Conservation (phyloP, 2,888 invertebrate species). For the Dugesia japonica region DNA sequence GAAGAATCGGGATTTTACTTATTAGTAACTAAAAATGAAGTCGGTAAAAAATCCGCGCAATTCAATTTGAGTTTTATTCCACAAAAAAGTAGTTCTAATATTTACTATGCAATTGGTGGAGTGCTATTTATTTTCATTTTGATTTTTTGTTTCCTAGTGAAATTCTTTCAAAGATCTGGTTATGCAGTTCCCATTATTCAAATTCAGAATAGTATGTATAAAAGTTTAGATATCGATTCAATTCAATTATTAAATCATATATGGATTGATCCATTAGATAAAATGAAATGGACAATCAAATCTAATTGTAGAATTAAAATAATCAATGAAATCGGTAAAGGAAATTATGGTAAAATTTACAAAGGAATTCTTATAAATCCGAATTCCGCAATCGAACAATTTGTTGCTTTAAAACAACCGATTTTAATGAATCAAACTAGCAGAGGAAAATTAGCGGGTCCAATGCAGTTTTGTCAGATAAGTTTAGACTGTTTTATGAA, state of each 20-base stretch:
- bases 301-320: background rate
- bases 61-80: background rate
- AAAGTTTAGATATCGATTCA: background rate
- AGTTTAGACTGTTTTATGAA: slow-evolving; percentile 24
- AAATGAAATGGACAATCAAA: background rate
- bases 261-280: background rate
- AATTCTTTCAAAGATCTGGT: background rate
- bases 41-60: background rate
- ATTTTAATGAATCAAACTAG: background rate
- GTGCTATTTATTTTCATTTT: background rate
- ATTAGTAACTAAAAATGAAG: background rate
- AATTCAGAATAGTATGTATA: slow-evolving; percentile 10
- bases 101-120: background rate
- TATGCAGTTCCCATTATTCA: background rate
- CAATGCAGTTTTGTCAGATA: background rate
- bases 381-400: background rate
- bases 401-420: background rate
- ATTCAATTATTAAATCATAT: background rate
- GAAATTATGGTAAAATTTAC: background rate
- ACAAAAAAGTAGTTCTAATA: background rate
- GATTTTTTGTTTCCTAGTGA: background rate
- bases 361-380: background rate
- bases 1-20: background rate
- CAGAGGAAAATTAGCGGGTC: background rate
- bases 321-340: background rate